Evolutionary conservation across 2,113 vertebrate genomes (phyloP).

Genomic region (Fregata magnificens): DNA sequence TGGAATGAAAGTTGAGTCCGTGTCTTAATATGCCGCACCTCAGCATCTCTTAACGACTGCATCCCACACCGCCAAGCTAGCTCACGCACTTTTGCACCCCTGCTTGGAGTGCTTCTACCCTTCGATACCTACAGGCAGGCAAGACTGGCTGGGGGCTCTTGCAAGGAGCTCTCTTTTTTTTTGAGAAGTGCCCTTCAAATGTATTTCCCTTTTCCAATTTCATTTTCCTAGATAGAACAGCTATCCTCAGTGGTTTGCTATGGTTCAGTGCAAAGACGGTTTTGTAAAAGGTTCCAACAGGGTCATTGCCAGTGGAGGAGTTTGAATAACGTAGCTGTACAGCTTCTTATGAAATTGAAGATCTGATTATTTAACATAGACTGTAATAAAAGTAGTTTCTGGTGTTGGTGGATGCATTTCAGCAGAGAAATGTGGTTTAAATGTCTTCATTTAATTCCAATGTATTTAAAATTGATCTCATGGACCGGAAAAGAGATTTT

Average conservation of each 20-base stretch:
- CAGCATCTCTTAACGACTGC: background rate
- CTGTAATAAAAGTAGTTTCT: constrained; percentile 45
- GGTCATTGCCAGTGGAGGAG: background rate
- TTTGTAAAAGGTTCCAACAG: background rate
- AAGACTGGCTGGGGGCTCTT: background rate
- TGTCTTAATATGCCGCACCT: too few species aligned
- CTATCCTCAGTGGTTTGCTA: background rate
- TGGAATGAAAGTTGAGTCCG: too few species aligned
- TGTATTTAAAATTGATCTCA: constrained; percentile 76
- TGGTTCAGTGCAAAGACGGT: background rate
- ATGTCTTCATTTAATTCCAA: constrained; percentile 68
- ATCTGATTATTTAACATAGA: constrained; percentile 17
- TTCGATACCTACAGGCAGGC: rapidly evolving
- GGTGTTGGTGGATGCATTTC: constrained; percentile 13
- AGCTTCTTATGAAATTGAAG: constrained; percentile 3
- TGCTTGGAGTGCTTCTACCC: background rate
- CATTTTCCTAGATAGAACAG: background rate
- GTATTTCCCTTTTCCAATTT: background rate
- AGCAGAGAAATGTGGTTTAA: constrained; percentile 38
- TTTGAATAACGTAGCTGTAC: background rate
- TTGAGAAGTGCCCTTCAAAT: background rate
- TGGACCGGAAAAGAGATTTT: constrained; percentile 66
- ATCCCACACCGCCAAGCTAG: background rate
- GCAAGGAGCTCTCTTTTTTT: background rate
- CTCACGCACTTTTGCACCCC: background rate